phyloP scores from a whole-genome alignment of 2,113 vertebrate genomes.

The Formicarius rufipectus region DNA sequence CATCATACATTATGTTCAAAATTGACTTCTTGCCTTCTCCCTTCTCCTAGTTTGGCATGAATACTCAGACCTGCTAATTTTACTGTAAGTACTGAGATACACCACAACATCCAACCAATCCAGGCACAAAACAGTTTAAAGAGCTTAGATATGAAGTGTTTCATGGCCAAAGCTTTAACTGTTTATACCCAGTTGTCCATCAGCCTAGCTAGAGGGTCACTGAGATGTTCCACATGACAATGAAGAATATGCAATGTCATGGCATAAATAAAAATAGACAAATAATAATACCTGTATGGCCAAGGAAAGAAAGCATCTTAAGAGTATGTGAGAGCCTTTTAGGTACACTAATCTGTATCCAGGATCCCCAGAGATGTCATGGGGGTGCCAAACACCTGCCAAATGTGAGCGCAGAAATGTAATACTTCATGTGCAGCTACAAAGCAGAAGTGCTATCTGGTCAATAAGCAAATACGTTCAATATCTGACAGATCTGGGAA shows the following conservation, averaged over 20 bases:
- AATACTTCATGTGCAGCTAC: not conserved
- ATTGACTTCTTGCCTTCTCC: not conserved
- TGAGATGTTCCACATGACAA: not conserved
- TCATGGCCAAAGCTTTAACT: not conserved
- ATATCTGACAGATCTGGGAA: not conserved
- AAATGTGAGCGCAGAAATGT: not conserved
- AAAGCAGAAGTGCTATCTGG: not conserved
- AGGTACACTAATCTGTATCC: not conserved
- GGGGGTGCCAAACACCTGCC: not conserved
- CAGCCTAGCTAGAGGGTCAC: not conserved
- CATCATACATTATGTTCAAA: not conserved
- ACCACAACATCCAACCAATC: not conserved
- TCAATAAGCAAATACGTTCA: not conserved
- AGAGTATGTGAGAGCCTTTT: not conserved
- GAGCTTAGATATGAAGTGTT: not conserved
- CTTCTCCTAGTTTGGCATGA: not conserved
- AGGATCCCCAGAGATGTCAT: not conserved
- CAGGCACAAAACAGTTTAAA: not conserved
- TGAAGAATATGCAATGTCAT: not conserved
- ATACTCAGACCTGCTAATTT: not conserved
- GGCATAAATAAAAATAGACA: not conserved
- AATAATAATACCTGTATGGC: not conserved
- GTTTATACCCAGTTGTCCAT: not conserved
- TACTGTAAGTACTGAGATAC: not conserved
- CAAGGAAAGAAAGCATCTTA: not conserved